Evolutionary conservation across 2,888 invertebrate genomes (phyloP).

Genomic region (Meteorus colon): DNA sequence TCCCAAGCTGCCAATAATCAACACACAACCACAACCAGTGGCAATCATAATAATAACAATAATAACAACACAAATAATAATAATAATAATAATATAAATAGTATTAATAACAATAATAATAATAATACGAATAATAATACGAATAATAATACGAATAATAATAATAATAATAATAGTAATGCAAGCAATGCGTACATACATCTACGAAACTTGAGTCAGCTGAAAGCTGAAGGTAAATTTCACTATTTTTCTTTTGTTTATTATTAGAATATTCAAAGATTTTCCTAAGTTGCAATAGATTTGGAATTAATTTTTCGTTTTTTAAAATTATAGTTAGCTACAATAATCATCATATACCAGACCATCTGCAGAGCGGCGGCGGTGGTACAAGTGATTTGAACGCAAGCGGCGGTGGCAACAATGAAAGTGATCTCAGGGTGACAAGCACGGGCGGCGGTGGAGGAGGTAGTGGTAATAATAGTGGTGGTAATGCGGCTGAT

Average conservation of each 20-base stretch:
- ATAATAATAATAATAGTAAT: slow-evolving; percentile 65
- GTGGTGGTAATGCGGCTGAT: slow-evolving; percentile 62
- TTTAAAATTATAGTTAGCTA: slow-evolving; percentile 63
- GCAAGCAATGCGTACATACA: slow-evolving; percentile 70
- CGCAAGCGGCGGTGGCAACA: slow-evolving; percentile 58
- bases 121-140: too few species aligned
- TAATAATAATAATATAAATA: too few species aligned
- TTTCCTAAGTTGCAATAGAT: not conserved
- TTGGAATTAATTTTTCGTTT: not conserved
- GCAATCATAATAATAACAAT: slow-evolving; percentile 62
- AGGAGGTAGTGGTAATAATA: slow-evolving; percentile 65
- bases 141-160: too few species aligned
- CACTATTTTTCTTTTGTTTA: slow-evolving; percentile 11
- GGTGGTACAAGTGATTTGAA: slow-evolving; percentile 51
- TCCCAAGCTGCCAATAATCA: slow-evolving; percentile 67
- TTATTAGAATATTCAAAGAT: not conserved
- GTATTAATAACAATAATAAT: too few species aligned
- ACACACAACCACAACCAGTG: slow-evolving; percentile 67
- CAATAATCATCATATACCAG: slow-evolving; percentile 70
- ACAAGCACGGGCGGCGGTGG: slow-evolving; percentile 57
- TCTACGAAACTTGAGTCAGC: slow-evolving; percentile 69
- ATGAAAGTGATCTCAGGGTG: slow-evolving; percentile 66
- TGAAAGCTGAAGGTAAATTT: slow-evolving; percentile 70
- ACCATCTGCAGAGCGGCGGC: slow-evolving; percentile 65
- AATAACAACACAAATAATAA: too few species aligned